phyloP scores from a whole-genome alignment of 2,797 vertebrate genomes.

The Phataginus tricuspis region DNA sequence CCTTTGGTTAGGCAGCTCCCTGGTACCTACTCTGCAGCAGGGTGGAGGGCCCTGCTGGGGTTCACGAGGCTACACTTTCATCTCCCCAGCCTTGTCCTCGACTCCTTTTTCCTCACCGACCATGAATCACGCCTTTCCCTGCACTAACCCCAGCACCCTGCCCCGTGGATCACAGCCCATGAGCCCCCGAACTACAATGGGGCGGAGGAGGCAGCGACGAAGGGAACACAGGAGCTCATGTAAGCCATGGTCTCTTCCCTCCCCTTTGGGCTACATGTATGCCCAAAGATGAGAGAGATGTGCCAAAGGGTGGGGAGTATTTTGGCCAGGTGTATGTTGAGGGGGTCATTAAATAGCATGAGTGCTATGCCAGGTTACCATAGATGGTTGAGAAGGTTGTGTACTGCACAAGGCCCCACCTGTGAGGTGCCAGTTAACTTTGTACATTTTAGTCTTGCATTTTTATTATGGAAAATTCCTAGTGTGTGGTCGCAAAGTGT shows the following conservation, averaged over 20 bases:
- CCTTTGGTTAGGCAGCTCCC: neutral
- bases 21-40: neutral
- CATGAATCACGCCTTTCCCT: slow-evolving; percentile 92
- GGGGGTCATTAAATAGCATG: neutral
- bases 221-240: slow-evolving; percentile 96
- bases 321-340: neutral
- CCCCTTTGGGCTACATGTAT: neutral
- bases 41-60: neutral
- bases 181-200: slow-evolving; percentile 95
- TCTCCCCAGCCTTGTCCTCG: slow-evolving; percentile 91
- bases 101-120: slow-evolving; percentile 94
- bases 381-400: neutral
- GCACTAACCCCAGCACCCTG: slow-evolving; percentile 93
- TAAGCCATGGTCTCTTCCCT: slow-evolving; percentile 81
- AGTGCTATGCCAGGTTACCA: neutral
- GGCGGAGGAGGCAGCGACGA: slow-evolving; percentile 93
- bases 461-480: neutral
- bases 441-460: neutral
- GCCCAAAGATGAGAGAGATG: neutral
- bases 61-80: slow-evolving; percentile 11
- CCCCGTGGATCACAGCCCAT: slow-evolving; percentile 92
- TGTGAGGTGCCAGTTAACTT: neutral
- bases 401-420: neutral
- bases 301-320: neutral
- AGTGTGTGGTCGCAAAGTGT: neutral